Evolutionary conservation across 30 jellyfish, hydroid and myxozoan genomes (phyloP).

Genomic region (Cassiopea xamachana): DNA sequence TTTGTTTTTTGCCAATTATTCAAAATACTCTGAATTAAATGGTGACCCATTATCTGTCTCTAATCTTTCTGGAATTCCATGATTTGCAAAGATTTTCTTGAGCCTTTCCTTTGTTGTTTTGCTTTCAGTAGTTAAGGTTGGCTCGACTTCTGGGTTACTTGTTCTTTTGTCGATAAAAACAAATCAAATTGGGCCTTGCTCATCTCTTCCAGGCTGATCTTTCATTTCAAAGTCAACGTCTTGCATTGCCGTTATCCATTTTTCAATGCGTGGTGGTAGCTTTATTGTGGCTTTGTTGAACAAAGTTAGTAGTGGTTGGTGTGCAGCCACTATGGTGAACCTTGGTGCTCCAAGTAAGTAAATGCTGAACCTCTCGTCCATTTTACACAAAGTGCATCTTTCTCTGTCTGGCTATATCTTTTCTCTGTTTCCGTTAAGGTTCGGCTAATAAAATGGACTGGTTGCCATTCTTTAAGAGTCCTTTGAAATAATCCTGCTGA

Average conservation of each 20-base stretch:
- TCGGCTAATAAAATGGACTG: not conserved
- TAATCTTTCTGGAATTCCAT: constrained; percentile 2
- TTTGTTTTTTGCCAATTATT: not conserved
- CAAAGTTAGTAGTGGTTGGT: not conserved
- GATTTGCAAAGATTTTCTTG: constrained; percentile 17
- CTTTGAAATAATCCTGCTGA: constrained; percentile 19
- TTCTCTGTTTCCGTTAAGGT: not conserved
- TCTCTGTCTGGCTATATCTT: not conserved
- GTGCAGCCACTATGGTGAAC: not conserved
- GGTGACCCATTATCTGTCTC: not conserved
- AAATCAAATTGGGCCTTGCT: not conserved
- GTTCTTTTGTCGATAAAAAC: constrained; percentile 1
- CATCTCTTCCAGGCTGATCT: too few species aligned
- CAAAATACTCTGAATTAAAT: not conserved
- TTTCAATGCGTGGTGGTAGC: constrained; percentile 11
- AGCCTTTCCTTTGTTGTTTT: not conserved
- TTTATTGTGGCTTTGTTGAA: not conserved
- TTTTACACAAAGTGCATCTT: too few species aligned
- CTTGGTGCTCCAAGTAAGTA: not conserved
- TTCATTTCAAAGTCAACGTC: not conserved
- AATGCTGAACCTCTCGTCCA: too few species aligned
- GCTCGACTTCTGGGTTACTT: not conserved
- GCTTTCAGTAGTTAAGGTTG: not conserved
- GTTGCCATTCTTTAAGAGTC: not conserved
- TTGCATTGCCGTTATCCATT: constrained; percentile 21